Evolutionary conservation across 1,140 invertebrate species (phyloP).

Genomic region (Aphaenogaster ashmeadi): DNA sequence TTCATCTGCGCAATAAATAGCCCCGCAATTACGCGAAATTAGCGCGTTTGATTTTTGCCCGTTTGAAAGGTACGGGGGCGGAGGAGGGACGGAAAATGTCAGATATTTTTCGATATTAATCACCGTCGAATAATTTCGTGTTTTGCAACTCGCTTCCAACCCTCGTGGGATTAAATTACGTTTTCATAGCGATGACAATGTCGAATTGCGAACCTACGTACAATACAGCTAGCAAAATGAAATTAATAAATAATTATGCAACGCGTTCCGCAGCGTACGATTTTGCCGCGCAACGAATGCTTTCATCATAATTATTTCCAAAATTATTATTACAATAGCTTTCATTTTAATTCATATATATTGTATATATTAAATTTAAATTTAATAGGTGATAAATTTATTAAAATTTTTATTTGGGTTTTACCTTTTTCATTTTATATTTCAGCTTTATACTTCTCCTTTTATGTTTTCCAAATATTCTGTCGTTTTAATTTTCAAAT

Average conservation of each 20-base stretch:
- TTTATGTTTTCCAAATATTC: neutral
- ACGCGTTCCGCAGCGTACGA: neutral
- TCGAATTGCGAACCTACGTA: neutral
- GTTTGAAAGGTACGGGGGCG: neutral
- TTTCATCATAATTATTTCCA: neutral
- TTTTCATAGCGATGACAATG: conserved; percentile 28
- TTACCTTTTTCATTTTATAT: neutral
- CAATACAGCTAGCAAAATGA: neutral
- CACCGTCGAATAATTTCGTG: conserved; percentile 27
- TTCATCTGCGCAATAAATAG: conserved; percentile 17
- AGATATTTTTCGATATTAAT: conserved; percentile 48
- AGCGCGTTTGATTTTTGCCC: conserved; percentile 48
- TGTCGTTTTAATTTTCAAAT: neutral
- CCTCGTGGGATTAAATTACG: conserved; percentile 10
- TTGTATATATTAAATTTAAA: neutral
- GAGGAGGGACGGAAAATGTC: neutral
- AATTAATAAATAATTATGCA: conserved; percentile 47
- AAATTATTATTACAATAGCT: conserved; percentile 15
- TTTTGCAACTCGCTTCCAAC: neutral
- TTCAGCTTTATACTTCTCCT: neutral
- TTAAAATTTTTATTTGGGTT: neutral
- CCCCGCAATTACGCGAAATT: conserved; percentile 42
- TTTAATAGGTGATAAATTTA: neutral
- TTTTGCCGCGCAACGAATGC: neutral
- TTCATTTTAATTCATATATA: neutral